Conservation (phyloP, 2,797 vertebrate species). For the Myripristis jacobus region DNA sequence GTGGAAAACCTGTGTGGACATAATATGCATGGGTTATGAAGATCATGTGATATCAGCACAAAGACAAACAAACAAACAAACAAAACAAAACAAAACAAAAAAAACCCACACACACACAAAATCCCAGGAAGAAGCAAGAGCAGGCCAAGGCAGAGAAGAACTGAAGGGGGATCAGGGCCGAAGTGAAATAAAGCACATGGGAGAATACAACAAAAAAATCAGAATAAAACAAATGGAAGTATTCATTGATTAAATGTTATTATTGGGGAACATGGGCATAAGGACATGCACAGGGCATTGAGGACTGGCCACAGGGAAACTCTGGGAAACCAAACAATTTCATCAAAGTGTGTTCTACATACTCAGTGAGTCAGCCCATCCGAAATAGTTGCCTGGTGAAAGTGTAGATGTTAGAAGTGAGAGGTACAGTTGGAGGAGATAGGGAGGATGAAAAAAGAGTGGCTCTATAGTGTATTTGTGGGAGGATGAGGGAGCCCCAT, state of each 20-base stretch:
- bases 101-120: too few relatives aligned
- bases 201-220: slow-evolving; percentile 65
- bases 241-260: slow-evolving; percentile 9
- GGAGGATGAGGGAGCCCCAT: slow-evolving; percentile 7
- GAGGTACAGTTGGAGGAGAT: slow-evolving; percentile 61
- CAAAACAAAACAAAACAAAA: slow-evolving; percentile 14
- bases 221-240: slow-evolving; percentile 62
- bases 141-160: slow-evolving; percentile 24
- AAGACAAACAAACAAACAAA: slow-evolving; percentile 16
- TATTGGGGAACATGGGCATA: slow-evolving; percentile 40
- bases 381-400: slow-evolving; percentile 97
- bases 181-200: slow-evolving; percentile 20
- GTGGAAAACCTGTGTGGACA: background rate
- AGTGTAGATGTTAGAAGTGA: slow-evolving; percentile 86
- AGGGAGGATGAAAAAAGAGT: slow-evolving; percentile 24
- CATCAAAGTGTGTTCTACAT: slow-evolving; percentile 86
- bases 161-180: slow-evolving; percentile 27
- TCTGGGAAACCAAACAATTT: slow-evolving; percentile 47
- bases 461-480: slow-evolving; percentile 20
- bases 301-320: slow-evolving; percentile 74
- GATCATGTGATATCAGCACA: slow-evolving; percentile 23
- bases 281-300: slow-evolving; percentile 77
- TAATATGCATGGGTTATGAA: background rate
- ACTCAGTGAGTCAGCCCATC: slow-evolving; percentile 96
- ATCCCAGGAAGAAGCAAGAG: slow-evolving; percentile 27